Evolutionary conservation across 2,113 vertebrate genomes (phyloP).

Genomic region (Struthio camelus): DNA sequence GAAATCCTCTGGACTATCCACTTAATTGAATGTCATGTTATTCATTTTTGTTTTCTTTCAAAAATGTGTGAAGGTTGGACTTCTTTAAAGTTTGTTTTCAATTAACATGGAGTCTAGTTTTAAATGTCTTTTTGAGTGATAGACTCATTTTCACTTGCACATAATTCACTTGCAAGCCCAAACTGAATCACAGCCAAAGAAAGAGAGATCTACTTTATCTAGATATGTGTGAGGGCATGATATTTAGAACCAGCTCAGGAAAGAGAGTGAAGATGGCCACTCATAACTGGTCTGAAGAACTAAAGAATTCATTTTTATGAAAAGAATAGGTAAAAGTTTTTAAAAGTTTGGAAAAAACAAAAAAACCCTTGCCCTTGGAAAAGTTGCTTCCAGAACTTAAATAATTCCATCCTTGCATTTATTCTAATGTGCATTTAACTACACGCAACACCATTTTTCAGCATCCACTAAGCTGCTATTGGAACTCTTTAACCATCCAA

Average conservation of each 20-base stretch:
- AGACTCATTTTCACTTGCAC: no score
- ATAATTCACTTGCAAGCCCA: no score
- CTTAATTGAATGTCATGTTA: rapidly evolving
- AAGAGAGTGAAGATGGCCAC: neutral
- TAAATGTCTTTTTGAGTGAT: no score
- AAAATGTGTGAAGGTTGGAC: no score
- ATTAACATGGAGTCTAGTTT: no score
- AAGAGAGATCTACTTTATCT: neutral
- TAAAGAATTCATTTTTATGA: neutral
- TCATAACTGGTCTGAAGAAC: neutral
- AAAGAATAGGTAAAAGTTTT: neutral
- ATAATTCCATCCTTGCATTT: neutral
- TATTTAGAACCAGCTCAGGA: neutral
- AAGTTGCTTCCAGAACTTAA: neutral
- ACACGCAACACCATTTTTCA: neutral
- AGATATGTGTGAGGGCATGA: neutral
- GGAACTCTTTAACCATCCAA: neutral
- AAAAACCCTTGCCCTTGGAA: neutral
- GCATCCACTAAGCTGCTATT: neutral
- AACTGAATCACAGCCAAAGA: neutral
- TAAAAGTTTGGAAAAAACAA: neutral
- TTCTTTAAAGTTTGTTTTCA: no score
- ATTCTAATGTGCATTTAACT: neutral
- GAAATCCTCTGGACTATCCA: neutral
- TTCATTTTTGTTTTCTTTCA: no score